Conservation (phyloP, 2,113 vertebrate species). For the Vireo altiloquus region DNA sequence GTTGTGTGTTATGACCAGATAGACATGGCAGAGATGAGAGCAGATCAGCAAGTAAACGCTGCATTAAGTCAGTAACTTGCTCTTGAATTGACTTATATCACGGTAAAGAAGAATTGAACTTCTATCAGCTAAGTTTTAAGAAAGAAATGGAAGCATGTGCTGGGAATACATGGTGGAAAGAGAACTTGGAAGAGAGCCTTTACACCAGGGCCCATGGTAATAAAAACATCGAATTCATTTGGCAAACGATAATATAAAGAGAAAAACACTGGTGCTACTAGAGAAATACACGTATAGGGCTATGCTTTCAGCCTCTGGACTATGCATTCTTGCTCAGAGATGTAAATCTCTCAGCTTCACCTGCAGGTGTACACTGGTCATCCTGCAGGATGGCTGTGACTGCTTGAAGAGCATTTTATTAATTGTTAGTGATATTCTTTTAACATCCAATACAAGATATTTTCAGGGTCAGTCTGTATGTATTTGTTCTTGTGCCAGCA, state of each 20-base stretch:
- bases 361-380: background rate
- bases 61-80: background rate
- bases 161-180: background rate
- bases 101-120: background rate
- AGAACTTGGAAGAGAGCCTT: background rate
- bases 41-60: background rate
- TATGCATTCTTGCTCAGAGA: background rate
- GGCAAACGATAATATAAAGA: background rate
- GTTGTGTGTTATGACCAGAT: background rate
- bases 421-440: background rate
- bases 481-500: slow-evolving; percentile 31
- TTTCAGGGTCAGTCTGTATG: background rate
- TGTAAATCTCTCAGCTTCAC: background rate
- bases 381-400: background rate
- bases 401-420: background rate
- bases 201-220: background rate
- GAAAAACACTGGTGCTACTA: background rate
- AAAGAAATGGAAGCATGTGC: background rate
- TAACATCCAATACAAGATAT: background rate
- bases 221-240: background rate
- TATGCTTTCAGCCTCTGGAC: background rate
- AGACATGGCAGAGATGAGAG: background rate
- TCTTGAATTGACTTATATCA: background rate
- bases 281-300: background rate
- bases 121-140: background rate